Conservation (phyloP, 2,113 vertebrate genomes). For the Nycticryphes semicollaris region DNA sequence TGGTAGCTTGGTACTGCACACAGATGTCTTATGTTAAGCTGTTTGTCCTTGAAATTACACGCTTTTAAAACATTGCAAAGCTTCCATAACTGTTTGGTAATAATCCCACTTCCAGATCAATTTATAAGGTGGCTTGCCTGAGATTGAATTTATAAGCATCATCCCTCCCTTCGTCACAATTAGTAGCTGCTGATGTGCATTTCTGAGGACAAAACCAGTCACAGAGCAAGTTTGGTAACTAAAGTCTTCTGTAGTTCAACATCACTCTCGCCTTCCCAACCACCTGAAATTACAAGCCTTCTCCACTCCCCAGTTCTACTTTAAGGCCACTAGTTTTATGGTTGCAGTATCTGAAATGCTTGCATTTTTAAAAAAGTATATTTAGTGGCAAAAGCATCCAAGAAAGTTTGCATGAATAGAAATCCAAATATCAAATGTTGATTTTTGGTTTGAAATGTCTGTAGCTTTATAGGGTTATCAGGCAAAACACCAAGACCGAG, state of each 20-base stretch:
- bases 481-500: not conserved
- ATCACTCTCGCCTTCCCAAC: not conserved
- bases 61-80: not conserved
- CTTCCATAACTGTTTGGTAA: not conserved
- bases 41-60: not conserved
- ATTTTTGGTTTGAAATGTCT: not conserved
- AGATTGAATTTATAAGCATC: not conserved
- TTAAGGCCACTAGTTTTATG: not conserved
- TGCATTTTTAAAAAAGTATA: not conserved
- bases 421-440: not conserved
- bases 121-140: not conserved
- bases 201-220: not conserved
- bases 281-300: not conserved
- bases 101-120: not conserved
- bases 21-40: not conserved
- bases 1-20: not conserved
- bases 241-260: not conserved
- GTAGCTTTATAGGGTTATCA: not conserved
- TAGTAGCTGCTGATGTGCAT: not conserved
- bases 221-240: not conserved
- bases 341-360: not conserved
- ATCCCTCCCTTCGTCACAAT: fast-evolving
- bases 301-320: not conserved
- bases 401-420: not conserved
- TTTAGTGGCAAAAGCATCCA: not conserved